These are phyloP conservation scores for Stenurella melanura DNA, from an alignment of 2,888 invertebrate species.

Conservation along the genomic window DNA sequence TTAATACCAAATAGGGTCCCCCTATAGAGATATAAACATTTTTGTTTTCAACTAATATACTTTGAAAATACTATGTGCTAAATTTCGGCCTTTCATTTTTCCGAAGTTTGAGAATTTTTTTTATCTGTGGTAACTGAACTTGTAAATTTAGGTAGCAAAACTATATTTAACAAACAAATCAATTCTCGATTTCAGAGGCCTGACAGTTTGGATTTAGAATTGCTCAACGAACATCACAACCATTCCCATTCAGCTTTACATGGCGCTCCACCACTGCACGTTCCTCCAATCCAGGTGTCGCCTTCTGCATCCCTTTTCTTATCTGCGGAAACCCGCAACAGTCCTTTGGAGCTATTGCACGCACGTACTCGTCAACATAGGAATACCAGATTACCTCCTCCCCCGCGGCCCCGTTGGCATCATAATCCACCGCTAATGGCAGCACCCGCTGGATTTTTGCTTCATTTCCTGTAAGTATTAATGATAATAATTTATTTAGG, in stretches of 20 bases:
- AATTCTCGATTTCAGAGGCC: constrained; percentile 62
- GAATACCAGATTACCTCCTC: constrained; percentile 60
- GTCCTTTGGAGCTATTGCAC: constrained; percentile 73
- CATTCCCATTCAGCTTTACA: constrained; percentile 67
- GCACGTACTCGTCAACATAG: constrained; percentile 67
- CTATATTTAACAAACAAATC: neutral
- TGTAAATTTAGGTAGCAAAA: too few species aligned
- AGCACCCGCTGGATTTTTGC: constrained; percentile 80
- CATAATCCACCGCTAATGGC: constrained; percentile 71
- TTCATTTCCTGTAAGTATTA: constrained; percentile 84
- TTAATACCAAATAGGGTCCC: too few species aligned
- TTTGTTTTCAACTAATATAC: too few species aligned
- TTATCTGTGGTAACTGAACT: too few species aligned
- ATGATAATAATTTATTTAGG: too few species aligned
- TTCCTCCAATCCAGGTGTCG: constrained; percentile 74
- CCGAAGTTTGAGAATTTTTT: too few species aligned
- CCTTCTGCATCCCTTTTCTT: constrained; percentile 69
- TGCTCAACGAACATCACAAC: constrained; percentile 69
- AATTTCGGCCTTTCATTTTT: too few species aligned
- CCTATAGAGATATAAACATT: too few species aligned
- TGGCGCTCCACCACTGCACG: constrained; percentile 69
- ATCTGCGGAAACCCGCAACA: constrained; percentile 71
- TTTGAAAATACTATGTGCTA: too few species aligned
- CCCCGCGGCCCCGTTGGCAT: constrained; percentile 73
- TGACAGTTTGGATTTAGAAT: constrained; percentile 70